These are phyloP conservation scores for Calliopum simillimum DNA, from an alignment of 2,888 invertebrate genomes.

Conservation along the genomic window DNA sequence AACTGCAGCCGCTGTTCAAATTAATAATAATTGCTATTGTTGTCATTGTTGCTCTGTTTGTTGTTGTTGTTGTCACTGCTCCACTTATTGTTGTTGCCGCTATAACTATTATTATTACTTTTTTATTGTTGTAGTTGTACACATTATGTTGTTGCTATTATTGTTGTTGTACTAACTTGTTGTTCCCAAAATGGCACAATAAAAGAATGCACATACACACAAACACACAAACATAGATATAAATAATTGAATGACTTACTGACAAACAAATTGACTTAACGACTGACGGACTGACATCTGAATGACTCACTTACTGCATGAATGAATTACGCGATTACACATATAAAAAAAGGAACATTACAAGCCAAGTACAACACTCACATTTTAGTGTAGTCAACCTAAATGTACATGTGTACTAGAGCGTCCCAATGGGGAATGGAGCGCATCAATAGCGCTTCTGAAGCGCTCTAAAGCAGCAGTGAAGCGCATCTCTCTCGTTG, in stretches of 20 bases:
- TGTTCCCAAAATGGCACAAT: constrained; percentile 6
- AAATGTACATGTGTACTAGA: no score
- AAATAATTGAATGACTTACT: neutral
- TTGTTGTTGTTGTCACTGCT: constrained; percentile 13
- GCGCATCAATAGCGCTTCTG: no score
- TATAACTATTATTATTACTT: neutral
- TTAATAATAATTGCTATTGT: constrained; percentile 7
- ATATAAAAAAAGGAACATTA: no score
- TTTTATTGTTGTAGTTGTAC: constrained; percentile 1
- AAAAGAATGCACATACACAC: neutral
- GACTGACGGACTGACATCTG: neutral
- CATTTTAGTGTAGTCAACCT: no score
- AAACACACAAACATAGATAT: no score
- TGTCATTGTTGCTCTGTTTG: constrained; percentile 6
- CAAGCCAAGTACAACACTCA: no score
- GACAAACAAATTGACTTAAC: neutral
- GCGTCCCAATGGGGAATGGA: no score
- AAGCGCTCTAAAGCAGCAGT: no score
- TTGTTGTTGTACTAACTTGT: neutral
- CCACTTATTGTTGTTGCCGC: neutral
- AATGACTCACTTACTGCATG: no score
- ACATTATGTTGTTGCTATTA: constrained; percentile 4
- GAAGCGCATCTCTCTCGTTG: no score
- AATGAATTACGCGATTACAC: no score
- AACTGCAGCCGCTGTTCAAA: neutral